A percentile compares a stretch with the other conserved stretches of the same genome.
These are phyloP conservation scores for Anthrax anthrax DNA, from an alignment of 2,888 invertebrate species.

Conservation along the genomic window DNA sequence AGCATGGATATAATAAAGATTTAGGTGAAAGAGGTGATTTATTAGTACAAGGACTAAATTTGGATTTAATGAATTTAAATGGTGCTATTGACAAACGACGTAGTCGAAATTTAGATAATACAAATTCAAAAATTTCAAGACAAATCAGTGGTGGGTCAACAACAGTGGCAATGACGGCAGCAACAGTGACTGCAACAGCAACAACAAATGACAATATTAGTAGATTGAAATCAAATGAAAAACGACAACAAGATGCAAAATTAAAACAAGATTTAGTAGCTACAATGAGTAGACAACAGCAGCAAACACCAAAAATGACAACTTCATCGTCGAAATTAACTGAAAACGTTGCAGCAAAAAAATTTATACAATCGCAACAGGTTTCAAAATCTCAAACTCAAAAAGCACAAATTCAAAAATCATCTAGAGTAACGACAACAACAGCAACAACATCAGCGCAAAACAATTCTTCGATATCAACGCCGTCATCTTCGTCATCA, in stretches of 20 bases:
- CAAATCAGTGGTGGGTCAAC: constrained; percentile 8
- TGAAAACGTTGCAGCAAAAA: background rate
- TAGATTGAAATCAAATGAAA: background rate
- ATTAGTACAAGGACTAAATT: constrained; percentile 30
- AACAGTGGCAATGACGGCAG: constrained; percentile 2
- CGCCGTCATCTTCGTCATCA: no score
- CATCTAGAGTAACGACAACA: background rate
- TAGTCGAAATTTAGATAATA: constrained; percentile 14
- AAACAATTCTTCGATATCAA: background rate
- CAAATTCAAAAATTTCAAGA: constrained; percentile 10
- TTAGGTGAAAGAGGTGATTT: constrained; percentile 51
- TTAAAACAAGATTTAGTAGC: background rate
- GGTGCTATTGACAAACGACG: constrained; percentile 15
- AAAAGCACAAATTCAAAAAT: background rate
- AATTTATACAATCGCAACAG: background rate
- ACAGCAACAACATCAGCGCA: no score
- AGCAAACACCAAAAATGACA: background rate
- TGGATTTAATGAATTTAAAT: constrained; percentile 23
- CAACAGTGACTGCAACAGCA: constrained; percentile 2
- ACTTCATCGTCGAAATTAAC: background rate
- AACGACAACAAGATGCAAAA: background rate
- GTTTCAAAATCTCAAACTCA: background rate
- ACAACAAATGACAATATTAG: background rate
- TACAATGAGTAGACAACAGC: background rate
- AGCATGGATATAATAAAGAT: constrained; percentile 53